A percentile compares a stretch with the other conserved stretches of the same genome.
phyloP scores from a whole-genome alignment of 2,797 vertebrate species.

The Poeciliopsis paucimaculata region DNA sequence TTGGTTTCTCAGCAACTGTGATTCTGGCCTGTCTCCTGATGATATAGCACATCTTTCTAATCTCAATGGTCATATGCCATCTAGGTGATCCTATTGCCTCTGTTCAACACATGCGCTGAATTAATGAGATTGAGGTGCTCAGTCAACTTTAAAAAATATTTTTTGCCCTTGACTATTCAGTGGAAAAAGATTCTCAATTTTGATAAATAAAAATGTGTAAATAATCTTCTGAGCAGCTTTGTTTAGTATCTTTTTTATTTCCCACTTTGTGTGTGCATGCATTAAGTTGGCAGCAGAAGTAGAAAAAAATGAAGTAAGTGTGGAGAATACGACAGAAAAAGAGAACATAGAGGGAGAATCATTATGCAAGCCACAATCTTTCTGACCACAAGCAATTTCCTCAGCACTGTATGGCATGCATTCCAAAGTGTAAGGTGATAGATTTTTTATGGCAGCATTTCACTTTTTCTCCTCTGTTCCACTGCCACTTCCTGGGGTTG shows the following conservation, averaged over 20 bases:
- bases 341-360: slow-evolving; percentile 20
- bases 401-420: slow-evolving; percentile 54
- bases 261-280: not conserved
- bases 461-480: slow-evolving; percentile 59
- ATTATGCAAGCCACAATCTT: slow-evolving; percentile 49
- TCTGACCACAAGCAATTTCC: slow-evolving; percentile 60
- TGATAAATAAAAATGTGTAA: slow-evolving; percentile 15
- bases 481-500: slow-evolving; percentile 61
- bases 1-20: slow-evolving; percentile 75
- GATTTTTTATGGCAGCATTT: slow-evolving; percentile 60
- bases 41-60: slow-evolving; percentile 54
- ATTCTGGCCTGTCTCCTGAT: slow-evolving; percentile 68
- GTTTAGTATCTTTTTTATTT: slow-evolving; percentile 1
- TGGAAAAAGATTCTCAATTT: slow-evolving; percentile 17
- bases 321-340: slow-evolving; percentile 9
- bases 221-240: slow-evolving; percentile 26
- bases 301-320: slow-evolving; percentile 9
- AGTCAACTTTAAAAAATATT: slow-evolving; percentile 44
- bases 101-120: slow-evolving; percentile 51
- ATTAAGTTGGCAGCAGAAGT: slow-evolving; percentile 9
- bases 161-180: slow-evolving; percentile 31
- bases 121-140: slow-evolving; percentile 41
- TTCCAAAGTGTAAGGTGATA: slow-evolving; percentile 62
- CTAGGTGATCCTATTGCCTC: slow-evolving; percentile 47
- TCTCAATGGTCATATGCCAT: slow-evolving; percentile 51